Evolutionary conservation across 2,113 vertebrate genomes (phyloP), one percentile per base, ranked within the genome.

Genomic region (Spea bombifrons): DNA sequence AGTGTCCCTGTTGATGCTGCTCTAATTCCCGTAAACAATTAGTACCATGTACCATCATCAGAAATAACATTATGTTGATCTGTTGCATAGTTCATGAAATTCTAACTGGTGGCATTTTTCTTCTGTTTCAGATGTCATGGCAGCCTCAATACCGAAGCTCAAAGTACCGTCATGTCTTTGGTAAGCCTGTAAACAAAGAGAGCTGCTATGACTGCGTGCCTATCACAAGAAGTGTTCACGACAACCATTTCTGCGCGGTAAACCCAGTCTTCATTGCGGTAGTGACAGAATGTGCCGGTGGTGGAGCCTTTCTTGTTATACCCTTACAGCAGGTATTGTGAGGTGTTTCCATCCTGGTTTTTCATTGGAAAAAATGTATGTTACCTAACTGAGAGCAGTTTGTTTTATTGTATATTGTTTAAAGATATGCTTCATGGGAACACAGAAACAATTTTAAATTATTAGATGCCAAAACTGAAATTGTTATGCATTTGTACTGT

Each of bases 181-280:
- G 95, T 53, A 96, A 95, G 73, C 67, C 94, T 0, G 92, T 93
- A 82, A 90, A 85, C 83, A 95, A 91, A 81, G 95, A 94, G 8
- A 92, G 91, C 72, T 90, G 94, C 88, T 99, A 96, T 0, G 90
- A 94, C 55, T 85, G 94, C 0, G 89, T 99, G 81, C 94, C 94
- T 75, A 96, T 99, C 89, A 95, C 95, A 7, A 88, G 49, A 64
- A 92, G 95, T 0, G 95, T 99, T 84, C 94, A 98, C 0, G 97
- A 99, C 92, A 98, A 96, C 87, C 92, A 96, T 55, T 96, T 94
- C 90, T 99, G 97, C 0, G 92, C 95, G 0, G 94, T 94, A 78
- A 99, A 99, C 82, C 96, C 97, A 55, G 85, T 83, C 86, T 99
- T 98, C 90, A 89, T 99, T 0, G 97, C 96, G 0, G 94, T 98